Evolutionary conservation across 92 coral and sea anemone species (phyloP), one percentile per base, ranked within the genome.

Genomic region (Phymanthus crucifer): DNA sequence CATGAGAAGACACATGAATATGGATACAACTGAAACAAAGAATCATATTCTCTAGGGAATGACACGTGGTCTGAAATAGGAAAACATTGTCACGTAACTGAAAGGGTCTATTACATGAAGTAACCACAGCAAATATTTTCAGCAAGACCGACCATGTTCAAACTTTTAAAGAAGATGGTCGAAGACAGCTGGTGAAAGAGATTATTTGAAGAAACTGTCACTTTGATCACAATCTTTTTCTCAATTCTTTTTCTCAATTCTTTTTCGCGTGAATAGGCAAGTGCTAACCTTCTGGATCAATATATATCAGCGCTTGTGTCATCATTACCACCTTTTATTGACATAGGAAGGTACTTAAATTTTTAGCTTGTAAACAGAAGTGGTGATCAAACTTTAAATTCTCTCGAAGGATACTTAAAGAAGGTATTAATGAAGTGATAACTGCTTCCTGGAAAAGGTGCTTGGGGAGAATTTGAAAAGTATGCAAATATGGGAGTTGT

Each of bases 321-420:
- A 11, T 70, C 74, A 70, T 70, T 70, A 70, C 27, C 74, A 36
- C 74, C 17, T 32, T 4, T 40, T 12, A 33, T 70, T 47, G n/a
- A n/a, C n/a, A n/a, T n/a, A 40, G 38, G 12, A 35, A 21, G 21
- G 64, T 21, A 21, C 27, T 54, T 70, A 17, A 16, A 35, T 18
- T 32, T 13, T 32, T 21, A 16, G 27, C 27, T 36, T 70, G 17
- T 33, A 27, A 4, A 21, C 14, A 33, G n/a, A 33, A 8, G 7
- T 3, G 35, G 36, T 32, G 74, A 70, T 18, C 74, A 70, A 70
- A 13, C 24, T 19, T 1, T 10, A 70, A 35, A 21, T 70, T 70
- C 74, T 32, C 45, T 16, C 14, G n/a, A 7, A 3, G 27, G 27
- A 4, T 14, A 54, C 64, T 21, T 3, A 54, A 14, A 21, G 14